Conservation (phyloP, 2,888 invertebrate species). For the Alloplasta piceator region DNA sequence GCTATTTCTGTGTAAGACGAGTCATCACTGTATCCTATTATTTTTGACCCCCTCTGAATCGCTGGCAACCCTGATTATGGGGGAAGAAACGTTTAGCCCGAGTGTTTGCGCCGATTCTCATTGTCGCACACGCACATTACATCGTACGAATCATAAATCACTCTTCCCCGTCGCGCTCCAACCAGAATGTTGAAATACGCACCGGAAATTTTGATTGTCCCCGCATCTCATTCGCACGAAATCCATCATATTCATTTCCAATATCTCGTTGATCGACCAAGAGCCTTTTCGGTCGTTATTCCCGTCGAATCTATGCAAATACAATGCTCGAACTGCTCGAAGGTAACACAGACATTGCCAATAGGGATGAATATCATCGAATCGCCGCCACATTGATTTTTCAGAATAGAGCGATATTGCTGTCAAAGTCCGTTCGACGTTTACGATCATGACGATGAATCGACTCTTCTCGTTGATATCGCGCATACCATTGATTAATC, state of each 20-base stretch:
- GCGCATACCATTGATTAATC: not conserved
- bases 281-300: conserved; percentile 21
- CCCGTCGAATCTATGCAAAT: conserved; percentile 2
- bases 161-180: conserved; percentile 14
- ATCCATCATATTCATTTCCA: conserved; percentile 42
- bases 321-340: conserved; percentile 31
- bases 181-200: conserved; percentile 19
- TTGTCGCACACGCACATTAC: too few relatives aligned
- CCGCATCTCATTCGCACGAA: not conserved
- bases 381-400: conserved; percentile 36
- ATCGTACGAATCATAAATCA: not conserved
- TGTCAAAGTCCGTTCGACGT: not conserved
- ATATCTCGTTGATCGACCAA: conserved; percentile 22
- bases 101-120: conserved; percentile 45
- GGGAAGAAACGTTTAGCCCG: conserved; percentile 26
- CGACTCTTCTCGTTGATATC: not conserved
- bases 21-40: too few relatives aligned
- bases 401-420: not conserved
- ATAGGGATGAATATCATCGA: conserved; percentile 18
- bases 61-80: too few relatives aligned
- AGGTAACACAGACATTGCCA: not conserved
- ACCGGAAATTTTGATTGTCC: conserved; percentile 31
- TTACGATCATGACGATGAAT: conserved; percentile 5
- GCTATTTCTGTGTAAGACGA: too few relatives aligned
- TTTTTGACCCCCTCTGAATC: too few relatives aligned